phyloP scores from a whole-genome alignment of 1,140 invertebrate species.

The Pentalonia nigronervosa region DNA sequence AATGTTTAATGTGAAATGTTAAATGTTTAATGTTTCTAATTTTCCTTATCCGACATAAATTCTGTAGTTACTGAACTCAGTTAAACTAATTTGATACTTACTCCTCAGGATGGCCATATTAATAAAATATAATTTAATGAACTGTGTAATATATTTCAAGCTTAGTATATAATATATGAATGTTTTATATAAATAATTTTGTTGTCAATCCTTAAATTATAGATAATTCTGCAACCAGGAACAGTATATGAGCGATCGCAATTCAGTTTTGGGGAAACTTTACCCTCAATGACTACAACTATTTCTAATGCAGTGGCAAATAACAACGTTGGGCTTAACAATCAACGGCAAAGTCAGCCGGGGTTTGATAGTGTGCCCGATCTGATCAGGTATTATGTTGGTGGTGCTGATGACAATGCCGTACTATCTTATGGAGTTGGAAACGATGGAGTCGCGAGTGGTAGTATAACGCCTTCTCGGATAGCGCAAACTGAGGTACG shows the following conservation, averaged over 20 bases:
- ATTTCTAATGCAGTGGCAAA: background rate
- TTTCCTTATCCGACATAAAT: background rate
- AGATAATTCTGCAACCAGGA: slow-evolving; percentile 85
- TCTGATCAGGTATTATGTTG: slow-evolving; percentile 93
- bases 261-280: slow-evolving; percentile 44
- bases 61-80: background rate
- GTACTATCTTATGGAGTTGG: slow-evolving; percentile 63
- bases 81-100: background rate
- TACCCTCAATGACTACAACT: background rate
- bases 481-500: slow-evolving; percentile 75
- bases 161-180: background rate
- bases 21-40: background rate
- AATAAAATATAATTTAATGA: background rate
- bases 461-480: background rate
- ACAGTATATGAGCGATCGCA: slow-evolving; percentile 91
- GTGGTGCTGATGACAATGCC: slow-evolving; percentile 69
- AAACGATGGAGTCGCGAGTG: background rate
- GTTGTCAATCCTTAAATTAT: slow-evolving; percentile 60
- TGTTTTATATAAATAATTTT: background rate
- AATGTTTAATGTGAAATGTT: too few relatives aligned
- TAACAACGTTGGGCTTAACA: background rate
- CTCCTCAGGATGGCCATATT: background rate
- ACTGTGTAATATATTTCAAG: background rate
- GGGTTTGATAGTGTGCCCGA: slow-evolving; percentile 92
- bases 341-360: background rate